These are phyloP conservation scores for Odontocolon sp. DNA, from an alignment of 2,888 invertebrate species.

Conservation along the genomic window DNA sequence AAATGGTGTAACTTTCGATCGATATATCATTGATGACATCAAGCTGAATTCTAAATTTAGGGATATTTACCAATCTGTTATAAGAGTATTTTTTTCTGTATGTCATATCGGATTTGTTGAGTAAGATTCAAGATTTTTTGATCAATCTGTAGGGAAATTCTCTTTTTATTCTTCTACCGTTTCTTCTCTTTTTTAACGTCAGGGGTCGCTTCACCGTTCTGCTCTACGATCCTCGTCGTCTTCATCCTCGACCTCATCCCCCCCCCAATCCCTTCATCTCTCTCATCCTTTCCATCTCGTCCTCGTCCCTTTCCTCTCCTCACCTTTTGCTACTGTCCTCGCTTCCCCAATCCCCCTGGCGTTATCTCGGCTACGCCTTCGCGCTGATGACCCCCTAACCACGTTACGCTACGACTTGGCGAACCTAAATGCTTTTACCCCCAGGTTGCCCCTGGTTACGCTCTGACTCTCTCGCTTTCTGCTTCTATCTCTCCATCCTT, in stretches of 20 bases:
- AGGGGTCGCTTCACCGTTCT: conserved; percentile 47
- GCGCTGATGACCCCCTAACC: conserved; percentile 72
- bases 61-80: too few species aligned
- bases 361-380: conserved; percentile 68
- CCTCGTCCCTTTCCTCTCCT: too few species aligned
- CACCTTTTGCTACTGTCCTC: conserved; percentile 14
- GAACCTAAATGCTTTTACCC: conserved; percentile 71
- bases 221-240: conserved; percentile 42
- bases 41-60: too few species aligned
- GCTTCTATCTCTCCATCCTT: conserved; percentile 15
- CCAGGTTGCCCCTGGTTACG: conserved; percentile 69
- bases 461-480: conserved; percentile 50
- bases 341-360: conserved; percentile 51
- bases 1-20: too few species aligned
- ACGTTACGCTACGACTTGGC: conserved; percentile 71
- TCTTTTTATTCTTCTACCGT: conserved; percentile 1
- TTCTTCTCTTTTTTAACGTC: conserved; percentile 17
- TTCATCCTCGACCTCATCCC: conserved; percentile 51
- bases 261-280: conserved; percentile 51
- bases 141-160: conserved; percentile 4
- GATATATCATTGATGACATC: too few species aligned
- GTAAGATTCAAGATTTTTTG: background rate
- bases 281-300: conserved; percentile 40
- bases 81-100: too few species aligned
- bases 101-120: too few species aligned